Evolutionary conservation across 2,113 vertebrate species (phyloP).

Genomic region (Uria aalge): DNA sequence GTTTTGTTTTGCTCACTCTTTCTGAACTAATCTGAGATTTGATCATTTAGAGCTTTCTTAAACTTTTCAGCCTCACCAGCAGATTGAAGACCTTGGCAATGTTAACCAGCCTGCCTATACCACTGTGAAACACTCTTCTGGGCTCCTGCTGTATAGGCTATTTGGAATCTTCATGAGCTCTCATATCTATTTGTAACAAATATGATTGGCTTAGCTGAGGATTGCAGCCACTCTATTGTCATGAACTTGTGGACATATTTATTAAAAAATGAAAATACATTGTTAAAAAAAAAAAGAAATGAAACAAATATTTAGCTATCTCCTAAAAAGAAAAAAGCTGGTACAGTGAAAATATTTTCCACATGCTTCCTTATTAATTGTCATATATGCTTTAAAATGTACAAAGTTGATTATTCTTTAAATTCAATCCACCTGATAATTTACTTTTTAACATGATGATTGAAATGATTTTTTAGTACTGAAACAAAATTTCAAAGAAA

Average conservation of each 20-base stretch:
- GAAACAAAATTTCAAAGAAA: conserved; percentile 13
- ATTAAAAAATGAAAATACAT: neutral
- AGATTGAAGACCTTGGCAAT: neutral
- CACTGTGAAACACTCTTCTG: neutral
- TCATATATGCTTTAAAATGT: neutral
- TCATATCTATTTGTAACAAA: neutral
- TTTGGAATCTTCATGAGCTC: neutral
- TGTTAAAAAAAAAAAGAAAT: neutral
- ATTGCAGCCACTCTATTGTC: neutral
- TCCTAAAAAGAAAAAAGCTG: neutral
- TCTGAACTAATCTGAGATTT: neutral
- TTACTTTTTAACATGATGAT: conserved; percentile 1
- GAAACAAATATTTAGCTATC: neutral
- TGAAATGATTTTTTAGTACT: conserved; percentile 40
- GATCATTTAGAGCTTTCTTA: neutral
- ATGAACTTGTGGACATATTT: neutral
- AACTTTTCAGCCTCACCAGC: neutral
- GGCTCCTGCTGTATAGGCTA: neutral
- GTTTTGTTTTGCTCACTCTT: neutral
- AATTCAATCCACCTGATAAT: neutral
- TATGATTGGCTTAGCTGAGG: neutral
- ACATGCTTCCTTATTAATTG: neutral
- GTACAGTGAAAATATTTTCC: neutral
- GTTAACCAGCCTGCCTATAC: neutral
- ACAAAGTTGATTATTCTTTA: neutral